These are phyloP conservation scores for Timema podura DNA, from an alignment of 2,888 invertebrate genomes.

Conservation along the genomic window DNA sequence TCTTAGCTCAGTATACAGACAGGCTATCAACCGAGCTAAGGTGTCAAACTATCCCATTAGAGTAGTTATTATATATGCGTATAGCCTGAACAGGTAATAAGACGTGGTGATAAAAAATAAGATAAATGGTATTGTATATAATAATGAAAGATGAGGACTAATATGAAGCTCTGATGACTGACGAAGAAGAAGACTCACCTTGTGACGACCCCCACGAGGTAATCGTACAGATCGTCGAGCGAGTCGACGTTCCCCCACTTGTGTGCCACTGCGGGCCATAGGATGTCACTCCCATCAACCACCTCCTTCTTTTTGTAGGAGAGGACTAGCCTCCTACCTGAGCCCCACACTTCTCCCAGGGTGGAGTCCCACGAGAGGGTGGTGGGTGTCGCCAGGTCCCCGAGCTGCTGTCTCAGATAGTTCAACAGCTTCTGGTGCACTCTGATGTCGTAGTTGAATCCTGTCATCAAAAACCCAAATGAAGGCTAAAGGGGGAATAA, in stretches of 20 bases:
- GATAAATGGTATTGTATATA: too few species aligned
- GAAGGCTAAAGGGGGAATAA: too few species aligned
- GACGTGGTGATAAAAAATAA: too few species aligned
- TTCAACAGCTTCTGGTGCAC: slow-evolving; percentile 43
- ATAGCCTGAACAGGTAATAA: too few species aligned
- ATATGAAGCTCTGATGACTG: not conserved
- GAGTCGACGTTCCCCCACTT: slow-evolving; percentile 64
- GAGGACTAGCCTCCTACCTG: slow-evolving; percentile 50
- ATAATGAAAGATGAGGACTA: too few species aligned
- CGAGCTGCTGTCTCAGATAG: slow-evolving; percentile 42
- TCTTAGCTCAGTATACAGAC: too few species aligned
- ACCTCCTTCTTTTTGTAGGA: slow-evolving; percentile 45
- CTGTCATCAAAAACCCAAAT: slow-evolving; percentile 35
- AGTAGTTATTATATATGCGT: too few species aligned
- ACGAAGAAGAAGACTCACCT: slow-evolving; percentile 21
- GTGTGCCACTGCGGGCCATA: slow-evolving; percentile 59
- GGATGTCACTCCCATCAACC: slow-evolving; percentile 21
- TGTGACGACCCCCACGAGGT: slow-evolving; percentile 43
- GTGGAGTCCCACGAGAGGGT: slow-evolving; percentile 47
- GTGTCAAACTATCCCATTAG: too few species aligned
- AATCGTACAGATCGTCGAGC: slow-evolving; percentile 50
- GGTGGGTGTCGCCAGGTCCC: slow-evolving; percentile 42
- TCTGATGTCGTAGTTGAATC: slow-evolving; percentile 42
- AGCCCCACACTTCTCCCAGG: slow-evolving; percentile 49
- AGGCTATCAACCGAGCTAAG: too few species aligned